These are phyloP conservation scores for Salticus scenicus DNA, from an alignment of 2,888 invertebrate species.

Conservation along the genomic window DNA sequence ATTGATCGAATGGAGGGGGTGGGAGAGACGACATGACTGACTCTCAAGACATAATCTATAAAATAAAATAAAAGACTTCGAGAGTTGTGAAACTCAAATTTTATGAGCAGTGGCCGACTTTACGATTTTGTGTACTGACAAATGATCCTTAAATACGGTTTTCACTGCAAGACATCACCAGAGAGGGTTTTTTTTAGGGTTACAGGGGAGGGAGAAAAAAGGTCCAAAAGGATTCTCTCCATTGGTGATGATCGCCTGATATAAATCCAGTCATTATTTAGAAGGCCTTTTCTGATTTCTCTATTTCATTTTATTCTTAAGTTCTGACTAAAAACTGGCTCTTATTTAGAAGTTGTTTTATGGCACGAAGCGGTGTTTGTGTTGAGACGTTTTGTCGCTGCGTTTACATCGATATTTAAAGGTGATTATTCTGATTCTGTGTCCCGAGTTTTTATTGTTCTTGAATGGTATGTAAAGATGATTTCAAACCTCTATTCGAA, in stretches of 20 bases:
- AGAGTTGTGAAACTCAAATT: constrained; percentile 65
- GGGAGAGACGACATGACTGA: constrained; percentile 8
- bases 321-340: too few relatives aligned
- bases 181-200: constrained; percentile 28
- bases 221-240: neutral
- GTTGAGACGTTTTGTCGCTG: too few relatives aligned
- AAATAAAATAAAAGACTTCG: constrained; percentile 35
- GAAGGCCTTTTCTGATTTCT: constrained; percentile 8
- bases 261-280: constrained; percentile 58
- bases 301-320: neutral
- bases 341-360: constrained; percentile 58
- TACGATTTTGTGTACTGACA: constrained; percentile 65
- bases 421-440: too few relatives aligned
- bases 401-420: too few relatives aligned
- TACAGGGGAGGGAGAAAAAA: constrained; percentile 33
- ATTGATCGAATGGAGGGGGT: constrained; percentile 32
- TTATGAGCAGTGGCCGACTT: constrained; percentile 53
- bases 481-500: too few relatives aligned
- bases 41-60: constrained; percentile 51
- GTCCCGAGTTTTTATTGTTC: too few relatives aligned
- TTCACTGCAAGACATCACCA: constrained; percentile 44
- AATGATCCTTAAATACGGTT: constrained; percentile 68
- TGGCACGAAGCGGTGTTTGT: constrained; percentile 20
- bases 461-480: too few relatives aligned
- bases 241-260: constrained; percentile 38